These are phyloP conservation scores for Oncorhynchus mykiss DNA, from an alignment of 2,113 vertebrate genomes.

Conservation along the genomic window DNA sequence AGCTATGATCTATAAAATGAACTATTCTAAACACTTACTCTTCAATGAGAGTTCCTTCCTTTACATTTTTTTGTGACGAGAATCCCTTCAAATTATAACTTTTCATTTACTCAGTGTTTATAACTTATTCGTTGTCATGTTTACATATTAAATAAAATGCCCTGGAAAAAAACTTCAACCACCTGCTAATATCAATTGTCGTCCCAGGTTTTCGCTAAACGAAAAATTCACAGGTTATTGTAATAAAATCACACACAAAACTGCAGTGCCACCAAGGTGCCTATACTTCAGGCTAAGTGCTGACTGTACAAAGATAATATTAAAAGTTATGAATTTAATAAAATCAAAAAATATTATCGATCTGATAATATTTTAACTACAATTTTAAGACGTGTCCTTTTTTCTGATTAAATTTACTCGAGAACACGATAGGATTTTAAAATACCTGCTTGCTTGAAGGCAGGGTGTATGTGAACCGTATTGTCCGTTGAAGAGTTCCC, in stretches of 20 bases:
- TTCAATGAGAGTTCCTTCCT: conserved; percentile 13
- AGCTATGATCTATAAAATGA: conserved; percentile 9
- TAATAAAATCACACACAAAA: conserved; percentile 43
- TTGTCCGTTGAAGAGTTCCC: conserved; percentile 52
- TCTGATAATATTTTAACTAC: conserved; percentile 18
- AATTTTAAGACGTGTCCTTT: conserved; percentile 24
- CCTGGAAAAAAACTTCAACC: conserved; percentile 39
- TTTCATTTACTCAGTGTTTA: conserved; percentile 41
- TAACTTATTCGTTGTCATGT: conserved; percentile 32
- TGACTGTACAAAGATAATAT: conserved; percentile 35
- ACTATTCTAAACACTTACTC: conserved; percentile 4
- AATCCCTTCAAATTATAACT: conserved; percentile 41
- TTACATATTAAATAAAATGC: conserved; percentile 54
- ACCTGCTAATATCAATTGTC: conserved; percentile 26
- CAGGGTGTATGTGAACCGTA: conserved; percentile 40
- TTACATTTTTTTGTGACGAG: conserved; percentile 10
- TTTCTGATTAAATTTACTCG: conserved; percentile 18
- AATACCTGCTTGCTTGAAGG: conserved; percentile 45
- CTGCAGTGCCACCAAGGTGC: conserved; percentile 65
- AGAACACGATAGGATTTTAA: conserved; percentile 39
- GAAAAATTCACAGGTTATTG: conserved; percentile 62
- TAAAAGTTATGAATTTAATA: conserved; percentile 23
- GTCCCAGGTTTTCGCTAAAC: conserved; percentile 35
- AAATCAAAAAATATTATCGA: conserved; percentile 26
- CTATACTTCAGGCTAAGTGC: conserved; percentile 62